Base-by-base conservation (phyloP, 2,113 vertebrate species). In the Macroglossus sobrinus region DNA sequence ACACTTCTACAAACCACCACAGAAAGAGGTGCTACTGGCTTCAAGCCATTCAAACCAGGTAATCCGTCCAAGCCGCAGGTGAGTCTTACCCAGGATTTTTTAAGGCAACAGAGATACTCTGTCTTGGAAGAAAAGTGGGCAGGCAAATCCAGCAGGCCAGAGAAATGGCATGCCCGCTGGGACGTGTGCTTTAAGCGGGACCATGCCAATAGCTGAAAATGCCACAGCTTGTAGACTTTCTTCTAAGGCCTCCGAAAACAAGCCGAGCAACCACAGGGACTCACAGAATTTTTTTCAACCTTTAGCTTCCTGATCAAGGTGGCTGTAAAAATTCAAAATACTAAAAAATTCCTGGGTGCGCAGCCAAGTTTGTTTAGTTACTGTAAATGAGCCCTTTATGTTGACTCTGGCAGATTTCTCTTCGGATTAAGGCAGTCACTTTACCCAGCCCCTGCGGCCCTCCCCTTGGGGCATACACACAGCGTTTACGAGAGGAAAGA, bases 311-410 rank as follows among this genome's bases (percentile, higher is more conserved):
- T 96, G 35, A 43, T 55, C 16, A 35, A 64, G 71, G 50, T 72
- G 40, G 10, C 63, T n/a, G 1, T 92, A 84, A 84, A 53, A 84
- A 71, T 92, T 80, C 50, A 64, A 93, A 92, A 76, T 78, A 64
- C 63, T 61, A 47, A 80, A 81, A 55, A 28, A 71, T 28, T 38
- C 71, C 64, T 76, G 80, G 35, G n/a, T 63, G 74, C 57, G 76
- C 35, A 68, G 76, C 84, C 84, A 88, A 71, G 28, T 84, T 24
- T 84, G 40, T 59, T 87, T 69, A 53, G 66, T 81, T 33, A 21
- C 85, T 59, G 22, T 72, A 61, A 96, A 78, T 63, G 82, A 45
- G 13, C 15, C 40, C 55, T 97, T 81, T 91, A 24, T 82, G 57
- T 74, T 18, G 57, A 78, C 40, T 72, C 40, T 19, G 22, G 74